Conservation (phyloP, 2,113 vertebrate species). For the Podiceps cristatus region DNA sequence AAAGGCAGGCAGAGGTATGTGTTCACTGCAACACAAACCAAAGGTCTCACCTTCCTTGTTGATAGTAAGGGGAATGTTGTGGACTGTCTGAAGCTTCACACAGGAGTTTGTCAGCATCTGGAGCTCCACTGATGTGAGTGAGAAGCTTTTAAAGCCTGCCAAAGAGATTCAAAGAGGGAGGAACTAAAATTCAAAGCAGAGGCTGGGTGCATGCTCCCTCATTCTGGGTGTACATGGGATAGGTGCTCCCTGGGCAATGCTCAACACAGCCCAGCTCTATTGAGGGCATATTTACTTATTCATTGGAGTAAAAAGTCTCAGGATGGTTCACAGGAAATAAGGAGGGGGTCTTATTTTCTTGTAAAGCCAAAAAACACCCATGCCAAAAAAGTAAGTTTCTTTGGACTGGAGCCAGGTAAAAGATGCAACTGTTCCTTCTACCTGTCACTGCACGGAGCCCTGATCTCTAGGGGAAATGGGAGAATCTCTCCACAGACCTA, state of each 20-base stretch:
- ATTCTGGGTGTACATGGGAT: neutral
- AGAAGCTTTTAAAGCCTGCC: constrained; percentile 92
- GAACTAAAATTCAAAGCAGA: neutral
- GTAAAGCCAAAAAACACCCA: neutral
- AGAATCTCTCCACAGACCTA: neutral
- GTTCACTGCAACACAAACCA: neutral
- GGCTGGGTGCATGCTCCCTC: neutral
- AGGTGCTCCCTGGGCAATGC: neutral
- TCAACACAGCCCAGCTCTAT: neutral
- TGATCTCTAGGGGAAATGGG: fast-evolving
- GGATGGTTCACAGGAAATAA: neutral
- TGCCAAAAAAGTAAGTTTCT: neutral
- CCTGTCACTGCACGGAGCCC: neutral
- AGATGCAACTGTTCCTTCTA: neutral
- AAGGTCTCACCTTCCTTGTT: constrained; percentile 89
- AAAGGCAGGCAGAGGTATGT: neutral
- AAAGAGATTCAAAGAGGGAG: neutral
- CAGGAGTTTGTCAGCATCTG: constrained; percentile 98
- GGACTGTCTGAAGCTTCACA: constrained; percentile 96
- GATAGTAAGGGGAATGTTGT: constrained; percentile 91
- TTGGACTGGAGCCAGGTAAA: neutral
- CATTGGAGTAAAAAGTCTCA: neutral
- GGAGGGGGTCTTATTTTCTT: neutral
- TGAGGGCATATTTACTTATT: neutral
- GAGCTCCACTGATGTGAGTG: constrained; percentile 92